These are phyloP conservation scores for Nesospiza acunhae DNA, from an alignment of 2,113 vertebrate genomes.

Conservation along the genomic window DNA sequence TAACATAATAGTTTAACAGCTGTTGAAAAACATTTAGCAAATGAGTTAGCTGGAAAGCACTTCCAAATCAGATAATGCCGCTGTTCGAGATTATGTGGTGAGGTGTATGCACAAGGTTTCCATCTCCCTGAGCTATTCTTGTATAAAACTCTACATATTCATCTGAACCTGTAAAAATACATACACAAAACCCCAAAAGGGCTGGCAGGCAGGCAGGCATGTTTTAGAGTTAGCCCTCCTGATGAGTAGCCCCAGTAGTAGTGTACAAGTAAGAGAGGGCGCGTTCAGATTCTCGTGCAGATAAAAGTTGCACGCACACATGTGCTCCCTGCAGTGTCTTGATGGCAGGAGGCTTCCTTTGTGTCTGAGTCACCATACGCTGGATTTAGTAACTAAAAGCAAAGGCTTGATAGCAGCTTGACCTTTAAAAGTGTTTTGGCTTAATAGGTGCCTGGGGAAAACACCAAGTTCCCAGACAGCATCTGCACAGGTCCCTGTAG, in stretches of 20 bases:
- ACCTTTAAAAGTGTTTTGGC: neutral
- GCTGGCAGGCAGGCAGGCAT: neutral
- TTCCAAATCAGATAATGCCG: conserved; percentile 29
- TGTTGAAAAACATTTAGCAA: conserved; percentile 54
- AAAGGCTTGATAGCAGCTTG: neutral
- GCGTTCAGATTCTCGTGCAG: neutral
- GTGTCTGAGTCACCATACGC: neutral
- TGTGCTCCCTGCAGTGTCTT: neutral
- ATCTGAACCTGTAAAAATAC: neutral
- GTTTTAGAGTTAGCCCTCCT: neutral
- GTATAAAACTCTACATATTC: neutral
- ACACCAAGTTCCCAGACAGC: neutral
- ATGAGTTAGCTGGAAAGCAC: conserved; percentile 8
- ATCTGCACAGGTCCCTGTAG: neutral
- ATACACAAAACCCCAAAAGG: neutral
- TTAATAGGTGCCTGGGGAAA: neutral
- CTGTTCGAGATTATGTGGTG: neutral
- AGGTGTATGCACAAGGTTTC: neutral
- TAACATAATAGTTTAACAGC: conserved; percentile 31
- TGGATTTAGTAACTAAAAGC: neutral
- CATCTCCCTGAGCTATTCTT: neutral
- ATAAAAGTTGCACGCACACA: neutral
- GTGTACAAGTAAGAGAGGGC: neutral
- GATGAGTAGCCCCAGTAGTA: neutral
- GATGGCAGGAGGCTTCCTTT: neutral